Evolutionary conservation across 2,888 invertebrate species (phyloP), one percentile per base, ranked within the genome.

Genomic region (Diadromus collaris): DNA sequence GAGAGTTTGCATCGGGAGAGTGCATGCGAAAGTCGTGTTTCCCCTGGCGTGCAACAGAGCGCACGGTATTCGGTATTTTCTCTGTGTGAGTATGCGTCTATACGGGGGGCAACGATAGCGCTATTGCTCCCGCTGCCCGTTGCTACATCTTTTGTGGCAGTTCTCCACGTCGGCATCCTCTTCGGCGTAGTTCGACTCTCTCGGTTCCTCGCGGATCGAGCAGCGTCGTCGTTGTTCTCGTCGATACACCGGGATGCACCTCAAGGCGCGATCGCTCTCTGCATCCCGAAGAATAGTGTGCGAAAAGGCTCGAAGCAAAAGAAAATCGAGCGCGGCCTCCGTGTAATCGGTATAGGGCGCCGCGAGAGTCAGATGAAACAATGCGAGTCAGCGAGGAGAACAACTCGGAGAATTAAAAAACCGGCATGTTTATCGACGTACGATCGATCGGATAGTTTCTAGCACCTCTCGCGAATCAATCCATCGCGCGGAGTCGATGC

Each of bases 401-500:
- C 48, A 56, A 10, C 64, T 44, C 48, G 48, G 24, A 34, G 29
- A 63, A 61, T 48, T 32, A 64, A 19, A 54, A 48, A 64, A 63
- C 21, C 10, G 34, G 9, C 32, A 27, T 65, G 46, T 21, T 75
- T 71, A 71, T 71, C 46, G 71, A 32, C 7, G 41, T 44, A 29
- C n/a, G 27, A 60, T 51, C 7, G 72, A 54, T 19, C 7, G 9
- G 58, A 19, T 64, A 21, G 56, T 56, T 68, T 76, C 79, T 75
- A 75, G 81, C 80, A 76, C 82, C 79, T 81, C 78, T 77, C 80
- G 1, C 27, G 83, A 84, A 86, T 85, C 83, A 84, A 86, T 85
- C 79, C 76, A 82, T 79, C 63, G 68, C 10, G 16, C 54, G 2
- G 21, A 56, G 60, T 69, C 81, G 80, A 82, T 82, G 82, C 84